Conservation (phyloP, 2,797 vertebrate genomes). For the Lepilemur ruficaudatus region DNA sequence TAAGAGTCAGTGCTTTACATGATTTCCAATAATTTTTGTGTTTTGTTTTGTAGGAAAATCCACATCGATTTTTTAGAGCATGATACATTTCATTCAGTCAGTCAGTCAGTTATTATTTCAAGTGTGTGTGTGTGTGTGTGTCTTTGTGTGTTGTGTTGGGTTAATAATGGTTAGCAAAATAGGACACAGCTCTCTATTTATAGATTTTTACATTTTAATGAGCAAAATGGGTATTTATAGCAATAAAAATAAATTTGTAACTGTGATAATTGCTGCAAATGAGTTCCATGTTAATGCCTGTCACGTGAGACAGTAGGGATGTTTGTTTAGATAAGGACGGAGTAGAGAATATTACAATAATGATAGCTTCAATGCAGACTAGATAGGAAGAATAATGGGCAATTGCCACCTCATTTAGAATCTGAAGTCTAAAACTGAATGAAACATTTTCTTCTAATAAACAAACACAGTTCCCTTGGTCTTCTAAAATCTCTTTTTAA, state of each 20-base stretch:
- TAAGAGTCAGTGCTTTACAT: not conserved
- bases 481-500: not conserved
- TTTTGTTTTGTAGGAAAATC: not conserved
- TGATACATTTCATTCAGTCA: not conserved
- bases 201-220: not conserved
- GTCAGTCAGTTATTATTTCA: not conserved
- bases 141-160: not conserved
- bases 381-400: not conserved
- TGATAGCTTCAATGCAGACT: not conserved
- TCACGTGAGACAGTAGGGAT: not conserved
- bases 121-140: not conserved
- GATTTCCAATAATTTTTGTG: not conserved
- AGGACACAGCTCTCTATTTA: not conserved
- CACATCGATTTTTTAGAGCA: not conserved
- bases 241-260: not conserved
- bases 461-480: not conserved
- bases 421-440: not conserved
- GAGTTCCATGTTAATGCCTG: not conserved
- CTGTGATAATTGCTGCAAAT: not conserved
- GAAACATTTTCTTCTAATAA: not conserved
- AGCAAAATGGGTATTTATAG: not conserved
- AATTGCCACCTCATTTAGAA: not conserved
- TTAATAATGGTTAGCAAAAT: not conserved
- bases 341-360: not conserved
- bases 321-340: not conserved